Evolutionary conservation across 2,888 invertebrate species (phyloP), one percentile per base, ranked within the genome.

Genomic region (Drosophila melanosoma): DNA sequence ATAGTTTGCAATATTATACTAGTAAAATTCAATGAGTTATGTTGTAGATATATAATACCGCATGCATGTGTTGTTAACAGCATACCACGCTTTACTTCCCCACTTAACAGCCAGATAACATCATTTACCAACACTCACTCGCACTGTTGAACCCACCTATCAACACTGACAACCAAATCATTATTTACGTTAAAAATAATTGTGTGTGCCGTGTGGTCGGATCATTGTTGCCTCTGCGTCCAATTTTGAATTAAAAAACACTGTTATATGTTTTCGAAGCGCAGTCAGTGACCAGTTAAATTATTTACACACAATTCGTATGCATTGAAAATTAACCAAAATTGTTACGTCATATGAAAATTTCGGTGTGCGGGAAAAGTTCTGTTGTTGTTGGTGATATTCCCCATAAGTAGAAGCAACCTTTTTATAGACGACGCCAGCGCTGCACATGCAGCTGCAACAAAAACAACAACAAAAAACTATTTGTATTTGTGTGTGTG

Each of bases 341-440:
- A 73, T 76, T 79, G 79, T 79, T 79, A 79, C 79, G 79, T 79
- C 79, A 79, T 68, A 76, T 65, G 65, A 73, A 79, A 79, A 79
- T 76, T 72, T 72, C 29, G 62, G 72, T 69, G 23, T 74, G 69
- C 69, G 58, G 65, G 65, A 79, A 79, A 72, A 69, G 51, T 67
- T 70, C 15, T 45, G 15, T 45, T 45, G 45, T 42, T 66, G 59
- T 29, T 54, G 56, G 58, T 68, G 60, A 69, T 63, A 65, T 57
- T 52, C 51, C 49, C 42, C 48, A 45, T 29, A 33, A 62, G 12
- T 51, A 38, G 26, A 48, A 40, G 33, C 45, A 52, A 73, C 57
- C 36, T 63, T 58, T 53, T 51, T 49, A 53, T 76, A 76, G 59
- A 32, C 59, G 51, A 66, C 66, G 70, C 62, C 52, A 48, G 75